Conservation (phyloP, 1,140 invertebrate genomes). For the Formica exsecta region DNA sequence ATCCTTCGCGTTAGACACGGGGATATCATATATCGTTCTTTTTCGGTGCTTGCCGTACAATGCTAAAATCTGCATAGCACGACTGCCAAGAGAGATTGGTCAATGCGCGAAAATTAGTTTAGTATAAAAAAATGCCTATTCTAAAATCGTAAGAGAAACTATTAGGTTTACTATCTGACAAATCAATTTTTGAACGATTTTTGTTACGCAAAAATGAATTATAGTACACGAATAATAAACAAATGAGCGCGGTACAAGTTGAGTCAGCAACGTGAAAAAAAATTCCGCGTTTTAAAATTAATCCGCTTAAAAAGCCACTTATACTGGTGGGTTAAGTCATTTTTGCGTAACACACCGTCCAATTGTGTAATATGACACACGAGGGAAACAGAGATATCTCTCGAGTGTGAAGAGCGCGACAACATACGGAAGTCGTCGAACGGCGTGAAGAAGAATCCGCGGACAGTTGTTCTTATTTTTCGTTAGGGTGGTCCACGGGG, state of each 20-base stretch:
- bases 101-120: neutral
- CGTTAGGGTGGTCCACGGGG: slow-evolving; percentile 69
- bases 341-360: slow-evolving; percentile 34
- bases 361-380: slow-evolving; percentile 30
- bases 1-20: neutral
- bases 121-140: neutral
- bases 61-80: neutral
- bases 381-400: slow-evolving; percentile 2
- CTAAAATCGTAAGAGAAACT: neutral
- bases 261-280: neutral
- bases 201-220: neutral
- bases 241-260: neutral
- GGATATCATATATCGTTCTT: neutral
- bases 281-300: neutral
- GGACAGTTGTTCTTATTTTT: slow-evolving; percentile 63
- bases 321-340: neutral
- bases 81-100: neutral
- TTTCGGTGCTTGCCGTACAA: neutral
- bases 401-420: neutral
- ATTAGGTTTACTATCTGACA: neutral
- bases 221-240: neutral
- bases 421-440: slow-evolving; percentile 48
- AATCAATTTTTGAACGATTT: neutral
- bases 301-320: slow-evolving; percentile 3
- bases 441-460: slow-evolving; percentile 69